A percentile compares a stretch with the other conserved stretches of the same genome.
Conservation (phyloP, 2,888 invertebrate species). For the Creontiades dilutus region DNA sequence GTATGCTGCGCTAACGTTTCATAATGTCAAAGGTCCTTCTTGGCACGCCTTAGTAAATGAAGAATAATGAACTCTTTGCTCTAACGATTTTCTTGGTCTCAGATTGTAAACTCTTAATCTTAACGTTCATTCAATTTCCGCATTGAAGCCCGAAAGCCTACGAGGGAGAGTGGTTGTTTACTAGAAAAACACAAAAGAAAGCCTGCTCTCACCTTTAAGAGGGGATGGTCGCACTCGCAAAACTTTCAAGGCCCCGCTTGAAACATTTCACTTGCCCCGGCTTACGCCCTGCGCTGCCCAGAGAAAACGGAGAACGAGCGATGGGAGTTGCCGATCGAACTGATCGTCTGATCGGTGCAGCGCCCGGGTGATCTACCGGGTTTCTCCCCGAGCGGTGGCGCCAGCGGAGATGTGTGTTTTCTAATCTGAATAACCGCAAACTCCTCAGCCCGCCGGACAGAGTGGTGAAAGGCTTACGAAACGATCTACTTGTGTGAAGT, state of each 20-base stretch:
- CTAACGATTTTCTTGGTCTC: no score
- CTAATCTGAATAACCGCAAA: constrained; percentile 1
- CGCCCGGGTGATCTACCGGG: constrained; percentile 6
- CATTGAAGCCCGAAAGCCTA: background rate
- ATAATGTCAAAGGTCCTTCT: no score
- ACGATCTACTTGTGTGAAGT: no score
- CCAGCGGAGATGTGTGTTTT: constrained; percentile 1
- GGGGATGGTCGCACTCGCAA: constrained; percentile 35
- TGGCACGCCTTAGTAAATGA: no score
- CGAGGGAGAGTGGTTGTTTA: constrained; percentile 45
- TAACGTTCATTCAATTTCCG: background rate
- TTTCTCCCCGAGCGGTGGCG: background rate
- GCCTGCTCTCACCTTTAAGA: constrained; percentile 36
- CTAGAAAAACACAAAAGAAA: constrained; percentile 51
- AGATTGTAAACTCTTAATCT: background rate
- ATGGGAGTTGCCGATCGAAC: constrained; percentile 11
- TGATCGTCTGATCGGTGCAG: background rate
- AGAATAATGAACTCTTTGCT: no score
- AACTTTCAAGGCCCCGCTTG: constrained; percentile 47
- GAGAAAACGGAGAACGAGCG: background rate
- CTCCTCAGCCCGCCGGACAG: background rate
- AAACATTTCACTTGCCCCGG: constrained; percentile 46
- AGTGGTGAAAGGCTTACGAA: background rate
- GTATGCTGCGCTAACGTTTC: no score
- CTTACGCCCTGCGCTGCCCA: constrained; percentile 18